Base-by-base conservation (phyloP, 64 coral and sea anemone species). In the Platygyra sinensis region DNA sequence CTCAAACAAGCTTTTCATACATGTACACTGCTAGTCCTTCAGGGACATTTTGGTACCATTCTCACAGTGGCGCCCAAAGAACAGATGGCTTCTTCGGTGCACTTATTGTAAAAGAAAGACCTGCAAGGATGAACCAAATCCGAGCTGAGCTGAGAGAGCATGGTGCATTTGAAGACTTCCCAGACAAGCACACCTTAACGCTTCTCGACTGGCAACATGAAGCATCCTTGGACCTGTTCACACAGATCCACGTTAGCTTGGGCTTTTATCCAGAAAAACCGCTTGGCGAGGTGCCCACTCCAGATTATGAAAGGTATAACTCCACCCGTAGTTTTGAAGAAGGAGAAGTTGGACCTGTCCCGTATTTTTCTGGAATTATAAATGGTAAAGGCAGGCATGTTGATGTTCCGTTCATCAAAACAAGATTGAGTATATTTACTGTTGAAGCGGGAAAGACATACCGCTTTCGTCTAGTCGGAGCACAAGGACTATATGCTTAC, bases 381-480 rank as follows among this genome's bases (percentile, higher is more conserved):
- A 96, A 96, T 78, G 94, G 94, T 0, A 88, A 89, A 82, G 94
- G 94, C 15, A 91, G 90, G 15, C 94, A 96, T 79, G 50, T 3
- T 50, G 77, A 83, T 71, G 89, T 91, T 57, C 20, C 32, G n/a
- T 92, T 52, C 75, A 69, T 16, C 17, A 60, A 92, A 86, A 52
- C 94, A 27, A 72, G 60, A 67, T 52, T 95, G 50, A 92, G 89
- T 31, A 79, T 91, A 42, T 96, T 96, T n/a, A 86, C 65, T 30
- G 94, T 96, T 17, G 62, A 67, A 49, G 3, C 27, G 0, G 79
- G 88, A 52, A 74, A 78, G 51, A 96, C 67, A 42, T 92, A 96
- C 79, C 63, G 86, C n/a, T 85, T 96, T 30, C 77, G 89, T 0
- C 30, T 96, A 24, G 51, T 96, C 71, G 89, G 89, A 78, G 83